Base-by-base conservation (phyloP, 2,113 vertebrate genomes). In the Podocnemis expansa region DNA sequence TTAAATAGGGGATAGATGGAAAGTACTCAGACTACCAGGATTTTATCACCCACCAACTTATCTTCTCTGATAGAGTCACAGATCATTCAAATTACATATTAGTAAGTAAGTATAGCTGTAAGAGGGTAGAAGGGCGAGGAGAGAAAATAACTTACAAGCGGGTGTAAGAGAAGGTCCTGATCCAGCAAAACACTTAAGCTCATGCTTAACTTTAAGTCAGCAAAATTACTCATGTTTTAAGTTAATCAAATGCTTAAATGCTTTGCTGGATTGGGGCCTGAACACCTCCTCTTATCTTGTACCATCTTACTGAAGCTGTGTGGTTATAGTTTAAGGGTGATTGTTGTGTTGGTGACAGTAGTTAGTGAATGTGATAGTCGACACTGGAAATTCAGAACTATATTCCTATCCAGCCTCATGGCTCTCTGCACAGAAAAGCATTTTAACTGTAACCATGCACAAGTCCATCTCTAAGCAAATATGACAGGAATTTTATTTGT, bases 81-180 rank as follows among this genome's bases (percentile, higher is more conserved):
- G 85, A 52, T 78, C 45, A 21, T 19, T 78, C 51, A 94, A 90
- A 54, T 80, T 78, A 47, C 43, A 5, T 82, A 81, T 21, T 90
- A 86, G 78, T 55, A 75, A 90, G 85, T 63, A 56, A 25, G 75
- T 90, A 49, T 67, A 41, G 13, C 81, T 80, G 52, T 38, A 76
- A 67, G n/a, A 91, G n/a, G 85, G 47, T 54, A 24, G 82, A 85
- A 95, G 41, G 56, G 89, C 11, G 80, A 92, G 81, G 25, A 8
- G 41, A 83, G n/a, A 79, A 70, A 88, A 41, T 78, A 93, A 95
- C 95, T 91, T 78, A 75, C 82, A 67, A 91, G 22, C 82, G 31
- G 67, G 10, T 75, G 85, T 43, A 85, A 45, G 82, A 84, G 45
- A 41, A 94, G 73, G n/a, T n/a, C 54, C 54, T 12, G 70, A 76